Base-by-base conservation (phyloP, 2,797 vertebrate genomes). In the Acanthurus tractus region DNA sequence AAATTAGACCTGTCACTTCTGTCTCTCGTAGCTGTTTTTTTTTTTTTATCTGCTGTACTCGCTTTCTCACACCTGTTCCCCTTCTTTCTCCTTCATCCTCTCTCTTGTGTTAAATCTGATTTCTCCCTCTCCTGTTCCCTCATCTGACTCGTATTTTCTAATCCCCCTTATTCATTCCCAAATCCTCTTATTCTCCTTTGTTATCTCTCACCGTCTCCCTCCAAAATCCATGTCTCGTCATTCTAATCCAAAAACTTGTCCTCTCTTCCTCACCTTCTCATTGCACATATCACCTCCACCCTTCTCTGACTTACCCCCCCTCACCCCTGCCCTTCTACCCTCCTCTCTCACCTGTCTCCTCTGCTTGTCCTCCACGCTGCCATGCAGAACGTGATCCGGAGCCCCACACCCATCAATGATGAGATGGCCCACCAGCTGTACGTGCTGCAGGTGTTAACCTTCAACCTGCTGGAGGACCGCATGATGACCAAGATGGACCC, bases 401-500 rank as follows among this genome's bases (percentile, higher is more conserved):
- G 97, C 55, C 92, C 96, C 79, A 96, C 94, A 20, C 91, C 96
- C 70, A 98, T 99, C 88, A 99, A 98, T 70, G 97, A 98, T 4
- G 98, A 99, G 90, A 99, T 99, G 98, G 97, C 98, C 1, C 98
- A 99, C 76, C 98, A 99, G 93, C 95, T 99, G 8, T 99, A 99
- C 8, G 97, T 99, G 66, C 94, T 97, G n/a, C 98, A 99, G 93
- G 97, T 99, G 40, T 95, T 99, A 63, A 98, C 96, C 63, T 99
- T 99, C 74, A 99, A 99, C 89, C 95, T 99, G 74, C 88, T 98
- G 81, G 98, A 99, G 90, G 98, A 99, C 88, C 96, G 98, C 83
- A 98, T 99, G 98, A 99, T 99, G 97, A 99, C 98, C 77, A 99
- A 98, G 93, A 99, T 99, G 98, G 98, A 99, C 86, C 98, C 98